Percentiles rank a stretch among this genome's conserved stretches.
Conservation (phyloP, 2,888 invertebrate species). For the Meganola albula region DNA sequence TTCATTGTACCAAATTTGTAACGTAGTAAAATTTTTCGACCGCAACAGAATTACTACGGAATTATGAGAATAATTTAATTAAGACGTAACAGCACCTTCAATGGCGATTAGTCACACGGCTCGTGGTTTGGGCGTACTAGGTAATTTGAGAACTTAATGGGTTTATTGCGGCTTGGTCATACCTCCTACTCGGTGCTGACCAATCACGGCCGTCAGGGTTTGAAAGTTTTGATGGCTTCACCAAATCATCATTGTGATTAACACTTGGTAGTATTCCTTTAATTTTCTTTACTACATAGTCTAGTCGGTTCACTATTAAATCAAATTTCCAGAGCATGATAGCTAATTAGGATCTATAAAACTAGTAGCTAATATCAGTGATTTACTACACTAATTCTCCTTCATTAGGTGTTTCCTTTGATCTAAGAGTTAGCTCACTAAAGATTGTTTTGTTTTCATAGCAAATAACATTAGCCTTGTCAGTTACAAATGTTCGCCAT, state of each 20-base stretch:
- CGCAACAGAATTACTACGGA: conserved; percentile 56
- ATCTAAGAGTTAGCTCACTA: conserved; percentile 21
- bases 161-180: conserved; percentile 60
- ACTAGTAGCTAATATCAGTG: conserved; percentile 32
- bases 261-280: conserved; percentile 54
- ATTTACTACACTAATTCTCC: conserved; percentile 25
- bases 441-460: conserved; percentile 26
- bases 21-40: conserved; percentile 62
- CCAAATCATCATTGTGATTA: conserved; percentile 54
- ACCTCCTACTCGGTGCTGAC: conserved; percentile 60
- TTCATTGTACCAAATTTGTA: conserved; percentile 70
- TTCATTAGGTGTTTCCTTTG: conserved; percentile 28
- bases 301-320: conserved; percentile 26
- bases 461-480: conserved; percentile 27
- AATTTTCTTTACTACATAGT: conserved; percentile 31
- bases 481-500: conserved; percentile 27
- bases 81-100: conserved; percentile 72
- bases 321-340: conserved; percentile 25
- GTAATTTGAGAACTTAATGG: conserved; percentile 72
- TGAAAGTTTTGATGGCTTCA: conserved; percentile 54
- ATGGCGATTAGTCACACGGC: conserved; percentile 74
- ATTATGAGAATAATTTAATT: conserved; percentile 73
- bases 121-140: conserved; percentile 67
- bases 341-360: conserved; percentile 32
- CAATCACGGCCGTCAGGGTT: conserved; percentile 51